Evolutionary conservation across 2,888 invertebrate species (phyloP).

Genomic region (Xylocampa areola): DNA sequence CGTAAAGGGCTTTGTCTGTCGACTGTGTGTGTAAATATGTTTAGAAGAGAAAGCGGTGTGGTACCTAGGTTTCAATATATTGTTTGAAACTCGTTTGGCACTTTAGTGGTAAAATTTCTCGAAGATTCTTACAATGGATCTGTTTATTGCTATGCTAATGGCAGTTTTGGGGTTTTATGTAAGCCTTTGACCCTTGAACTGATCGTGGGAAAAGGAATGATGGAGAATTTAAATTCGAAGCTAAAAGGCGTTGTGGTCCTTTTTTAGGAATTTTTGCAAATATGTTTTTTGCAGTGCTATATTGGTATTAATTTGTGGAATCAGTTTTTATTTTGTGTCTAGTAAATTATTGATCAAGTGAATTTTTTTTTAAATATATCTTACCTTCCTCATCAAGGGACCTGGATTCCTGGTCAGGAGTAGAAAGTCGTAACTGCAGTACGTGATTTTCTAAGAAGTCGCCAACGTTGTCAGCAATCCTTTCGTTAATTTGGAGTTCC

Average conservation of each 20-base stretch:
- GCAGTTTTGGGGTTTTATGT: constrained; percentile 35
- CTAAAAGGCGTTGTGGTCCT: no score
- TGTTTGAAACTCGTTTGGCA: constrained; percentile 61
- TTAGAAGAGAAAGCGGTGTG: constrained; percentile 69
- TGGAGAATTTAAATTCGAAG: neutral
- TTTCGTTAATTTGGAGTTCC: constrained; percentile 82
- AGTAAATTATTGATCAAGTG: no score
- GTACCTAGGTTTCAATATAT: constrained; percentile 65
- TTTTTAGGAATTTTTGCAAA: no score
- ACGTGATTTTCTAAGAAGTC: constrained; percentile 86
- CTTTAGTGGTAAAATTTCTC: constrained; percentile 55
- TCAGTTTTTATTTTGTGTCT: no score
- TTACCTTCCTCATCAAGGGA: constrained; percentile 86
- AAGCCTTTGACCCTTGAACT: constrained; percentile 11
- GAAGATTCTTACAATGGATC: constrained; percentile 44
- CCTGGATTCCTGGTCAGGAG: constrained; percentile 77
- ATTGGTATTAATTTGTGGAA: no score
- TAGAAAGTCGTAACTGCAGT: constrained; percentile 82
- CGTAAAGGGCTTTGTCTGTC: constrained; percentile 56
- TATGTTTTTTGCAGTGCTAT: no score
- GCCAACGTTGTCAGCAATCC: constrained; percentile 82
- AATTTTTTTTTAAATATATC: no score
- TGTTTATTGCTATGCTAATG: constrained; percentile 48
- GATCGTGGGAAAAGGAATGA: neutral
- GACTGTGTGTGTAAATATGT: constrained; percentile 54